These are phyloP conservation scores for Cheilosia grossa DNA, from an alignment of 2,888 invertebrate genomes.

Conservation along the genomic window DNA sequence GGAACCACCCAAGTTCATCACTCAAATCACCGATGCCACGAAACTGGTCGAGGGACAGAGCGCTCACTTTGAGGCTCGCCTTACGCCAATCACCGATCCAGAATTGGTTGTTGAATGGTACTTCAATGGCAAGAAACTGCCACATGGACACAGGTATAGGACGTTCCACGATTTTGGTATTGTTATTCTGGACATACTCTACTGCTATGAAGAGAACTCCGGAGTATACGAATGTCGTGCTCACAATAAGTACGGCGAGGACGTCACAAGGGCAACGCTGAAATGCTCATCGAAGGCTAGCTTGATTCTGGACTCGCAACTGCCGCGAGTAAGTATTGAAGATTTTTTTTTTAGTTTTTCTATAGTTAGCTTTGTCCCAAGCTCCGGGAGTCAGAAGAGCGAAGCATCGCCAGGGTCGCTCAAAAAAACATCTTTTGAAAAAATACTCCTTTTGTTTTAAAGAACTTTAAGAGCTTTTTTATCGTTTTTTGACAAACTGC, in stretches of 20 bases:
- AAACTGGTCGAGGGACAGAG: constrained; percentile 97
- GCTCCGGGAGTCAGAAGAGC: too few relatives aligned
- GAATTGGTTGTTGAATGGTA: constrained; percentile 97
- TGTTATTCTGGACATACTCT: constrained; percentile 96
- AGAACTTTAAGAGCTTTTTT: too few relatives aligned
- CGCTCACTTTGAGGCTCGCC: constrained; percentile 95
- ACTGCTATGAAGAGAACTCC: constrained; percentile 98
- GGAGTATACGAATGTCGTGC: constrained; percentile 97
- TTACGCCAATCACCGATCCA: constrained; percentile 97
- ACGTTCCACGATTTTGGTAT: constrained; percentile 99
- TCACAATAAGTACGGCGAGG: constrained; percentile 94
- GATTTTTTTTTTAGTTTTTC: neutral
- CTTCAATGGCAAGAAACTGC: constrained; percentile 95
- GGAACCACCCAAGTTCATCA: constrained; percentile 94
- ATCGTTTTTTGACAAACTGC: too few relatives aligned
- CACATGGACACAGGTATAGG: constrained; percentile 97
- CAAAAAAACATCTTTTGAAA: too few relatives aligned
- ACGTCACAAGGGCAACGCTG: constrained; percentile 92
- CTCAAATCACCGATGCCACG: constrained; percentile 92
- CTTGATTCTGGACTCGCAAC: constrained; percentile 95
- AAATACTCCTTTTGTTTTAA: too few relatives aligned
- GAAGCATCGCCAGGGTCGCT: too few relatives aligned
- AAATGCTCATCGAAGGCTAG: constrained; percentile 95
- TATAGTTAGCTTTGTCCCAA: too few relatives aligned
- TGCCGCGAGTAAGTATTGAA: constrained; percentile 89